Base-by-base conservation (phyloP, 2,888 invertebrate genomes). In the Eristalis tenax region DNA sequence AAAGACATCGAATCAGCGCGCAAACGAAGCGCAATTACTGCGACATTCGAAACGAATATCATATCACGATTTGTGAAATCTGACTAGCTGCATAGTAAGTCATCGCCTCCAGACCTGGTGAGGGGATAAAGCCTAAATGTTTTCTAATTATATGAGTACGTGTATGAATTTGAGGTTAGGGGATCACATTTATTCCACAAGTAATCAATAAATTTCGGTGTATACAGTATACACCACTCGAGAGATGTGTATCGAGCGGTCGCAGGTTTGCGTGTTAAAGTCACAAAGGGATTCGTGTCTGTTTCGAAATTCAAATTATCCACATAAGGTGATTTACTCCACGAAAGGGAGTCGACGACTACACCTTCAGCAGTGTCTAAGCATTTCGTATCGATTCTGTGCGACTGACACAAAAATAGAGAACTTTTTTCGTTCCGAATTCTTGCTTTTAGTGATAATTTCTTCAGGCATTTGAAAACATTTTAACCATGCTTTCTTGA, bases 221-320 rank as follows among this genome's bases (percentile, higher is more conserved):
- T 38, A n/a, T 18, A 35, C 11, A 28, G 56, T 38, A n/a, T 18
- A 35, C 11, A 28, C 10, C 32, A 2, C 22, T 23, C 56, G 35
- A 23, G 13, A n/a, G n/a, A 38, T 10, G 5, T 59, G 43, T 56
- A 64, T 70, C 28, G 26, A 71, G 6, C 22, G 15, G 65, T 43
- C 56, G n/a, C 38, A 26, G 32, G 75, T 50, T 85, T 59, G 81
- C 85, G 85, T 85, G 85, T 68, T 63, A 15, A 77, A 69, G 38
- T 68, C 76, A 66, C 61, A 63, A 68, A n/a, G 74, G 65, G 64
- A 35, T 69, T 73, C 73, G 81, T 85, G 81, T 80, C 81, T 81
- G 65, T 85, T 80, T 74, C 69, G 69, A 81, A 85, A 81, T 81
- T 73, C 77, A 77, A 85, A 85, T 77, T 81, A 81, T 77, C 64